A percentile compares a stretch with the other conserved stretches of the same genome.
phyloP scores from a whole-genome alignment of 2,797 vertebrate genomes.

The Calcarius lapponicus region DNA sequence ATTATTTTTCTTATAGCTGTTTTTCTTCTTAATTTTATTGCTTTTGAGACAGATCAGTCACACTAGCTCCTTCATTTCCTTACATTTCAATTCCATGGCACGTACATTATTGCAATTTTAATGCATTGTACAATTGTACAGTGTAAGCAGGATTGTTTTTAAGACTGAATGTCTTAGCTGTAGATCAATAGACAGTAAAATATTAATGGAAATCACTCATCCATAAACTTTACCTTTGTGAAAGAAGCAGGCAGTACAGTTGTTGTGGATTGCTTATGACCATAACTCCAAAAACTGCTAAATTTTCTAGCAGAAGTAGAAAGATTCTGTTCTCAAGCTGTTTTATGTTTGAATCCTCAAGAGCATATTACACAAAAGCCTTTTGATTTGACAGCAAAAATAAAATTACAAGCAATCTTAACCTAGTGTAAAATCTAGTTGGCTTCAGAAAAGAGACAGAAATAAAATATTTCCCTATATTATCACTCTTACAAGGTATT shows the following conservation, averaged over 20 bases:
- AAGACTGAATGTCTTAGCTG: neutral
- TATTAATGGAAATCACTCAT: constrained; percentile 51
- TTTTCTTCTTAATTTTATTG: neutral
- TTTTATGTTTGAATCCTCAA: neutral
- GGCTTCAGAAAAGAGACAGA: neutral
- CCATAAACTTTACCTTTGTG: neutral
- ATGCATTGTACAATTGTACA: neutral
- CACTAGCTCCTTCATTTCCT: neutral
- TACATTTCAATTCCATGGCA: neutral
- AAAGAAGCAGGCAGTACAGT: neutral
- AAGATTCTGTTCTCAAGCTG: neutral
- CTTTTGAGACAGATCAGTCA: neutral
- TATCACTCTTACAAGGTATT: neutral
- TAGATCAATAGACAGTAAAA: constrained; percentile 62
- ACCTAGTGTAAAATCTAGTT: neutral
- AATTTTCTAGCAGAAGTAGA: neutral
- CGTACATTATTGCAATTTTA: neutral
- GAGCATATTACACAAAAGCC: neutral
- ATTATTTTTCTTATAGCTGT: neutral
- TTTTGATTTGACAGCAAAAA: neutral
- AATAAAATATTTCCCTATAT: neutral
- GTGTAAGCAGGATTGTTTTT: neutral
- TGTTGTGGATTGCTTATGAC: neutral
- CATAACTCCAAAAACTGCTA: neutral
- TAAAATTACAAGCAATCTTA: neutral